Conservation (phyloP, 2,888 invertebrate species). For the Diaperis boleti region DNA sequence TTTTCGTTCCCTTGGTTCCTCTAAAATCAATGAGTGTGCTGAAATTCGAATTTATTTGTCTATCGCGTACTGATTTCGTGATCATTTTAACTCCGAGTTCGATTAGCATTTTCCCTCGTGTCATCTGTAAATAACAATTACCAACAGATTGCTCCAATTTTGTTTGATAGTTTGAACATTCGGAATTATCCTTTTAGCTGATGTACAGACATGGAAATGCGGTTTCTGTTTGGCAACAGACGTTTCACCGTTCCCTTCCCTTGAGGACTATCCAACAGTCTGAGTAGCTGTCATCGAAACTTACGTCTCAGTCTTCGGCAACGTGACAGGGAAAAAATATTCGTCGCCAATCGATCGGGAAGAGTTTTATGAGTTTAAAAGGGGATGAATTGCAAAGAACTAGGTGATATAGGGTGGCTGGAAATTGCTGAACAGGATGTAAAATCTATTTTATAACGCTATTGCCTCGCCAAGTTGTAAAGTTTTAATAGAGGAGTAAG, state of each 20-base stretch:
- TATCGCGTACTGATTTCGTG: neutral
- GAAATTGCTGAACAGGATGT: conserved; percentile 6
- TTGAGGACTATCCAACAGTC: conserved; percentile 27
- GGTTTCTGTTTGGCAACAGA: conserved; percentile 11
- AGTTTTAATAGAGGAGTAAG: conserved; percentile 2
- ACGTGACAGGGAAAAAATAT: conserved; percentile 30
- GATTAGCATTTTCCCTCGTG: neutral
- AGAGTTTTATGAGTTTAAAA: conserved; percentile 20
- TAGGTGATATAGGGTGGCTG: neutral
- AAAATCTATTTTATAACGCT: conserved; percentile 4
- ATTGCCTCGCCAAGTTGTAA: conserved; percentile 1
- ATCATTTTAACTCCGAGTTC: neutral
- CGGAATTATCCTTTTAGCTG: neutral
- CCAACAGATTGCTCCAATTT: neutral
- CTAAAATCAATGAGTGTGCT: too few species aligned
- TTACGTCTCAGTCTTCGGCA: conserved; percentile 26
- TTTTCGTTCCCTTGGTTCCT: too few species aligned
- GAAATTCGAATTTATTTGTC: conserved; percentile 1
- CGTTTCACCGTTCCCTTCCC: conserved; percentile 19
- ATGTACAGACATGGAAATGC: conserved; percentile 21
- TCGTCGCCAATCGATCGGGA: conserved; percentile 5
- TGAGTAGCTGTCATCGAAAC: conserved; percentile 35
- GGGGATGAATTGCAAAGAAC: conserved; percentile 19
- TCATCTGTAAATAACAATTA: neutral
- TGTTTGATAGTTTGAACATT: neutral